phyloP scores from a whole-genome alignment of 2,888 invertebrate genomes.

The Adela reaumurella region DNA sequence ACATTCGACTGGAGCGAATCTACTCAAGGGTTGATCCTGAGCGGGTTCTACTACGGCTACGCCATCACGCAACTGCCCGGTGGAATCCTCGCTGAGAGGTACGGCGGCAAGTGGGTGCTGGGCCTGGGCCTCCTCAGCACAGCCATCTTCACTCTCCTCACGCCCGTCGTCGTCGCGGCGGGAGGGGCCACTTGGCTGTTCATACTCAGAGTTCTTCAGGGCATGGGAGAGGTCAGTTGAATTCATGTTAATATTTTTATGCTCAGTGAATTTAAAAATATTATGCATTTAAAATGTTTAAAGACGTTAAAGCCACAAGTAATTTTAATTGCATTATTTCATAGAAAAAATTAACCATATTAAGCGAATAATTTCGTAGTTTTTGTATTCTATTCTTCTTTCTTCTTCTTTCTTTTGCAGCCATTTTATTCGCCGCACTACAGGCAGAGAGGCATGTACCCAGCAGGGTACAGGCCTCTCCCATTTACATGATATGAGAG shows the following conservation, averaged over 20 bases:
- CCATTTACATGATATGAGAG: too few relatives aligned
- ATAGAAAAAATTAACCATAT: too few relatives aligned
- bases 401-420: too few relatives aligned
- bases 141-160: slow-evolving; percentile 75
- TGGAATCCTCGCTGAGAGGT: slow-evolving; percentile 74
- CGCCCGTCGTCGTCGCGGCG: slow-evolving; percentile 66
- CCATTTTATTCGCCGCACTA: too few relatives aligned
- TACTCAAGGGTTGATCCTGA: slow-evolving; percentile 73
- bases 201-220: slow-evolving; percentile 64
- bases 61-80: slow-evolving; percentile 84
- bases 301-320: slow-evolving; percentile 18
- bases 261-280: too few relatives aligned
- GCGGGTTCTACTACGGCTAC: slow-evolving; percentile 84
- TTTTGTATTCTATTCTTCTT: too few relatives aligned
- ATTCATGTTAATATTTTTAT: too few relatives aligned
- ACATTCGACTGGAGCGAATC: slow-evolving; percentile 69
- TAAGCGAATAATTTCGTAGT: too few relatives aligned
- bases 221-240: slow-evolving; percentile 69
- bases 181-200: slow-evolving; percentile 57
- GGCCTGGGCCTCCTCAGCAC: slow-evolving; percentile 79
- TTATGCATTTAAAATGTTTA: too few relatives aligned
- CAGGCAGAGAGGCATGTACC: too few relatives aligned
- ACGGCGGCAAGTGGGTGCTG: slow-evolving; percentile 82
- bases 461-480: too few relatives aligned
- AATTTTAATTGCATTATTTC: too few relatives aligned